Evolutionary conservation across 1,140 invertebrate species (phyloP).

Genomic region (Pseudomyrmex dendroicus): DNA sequence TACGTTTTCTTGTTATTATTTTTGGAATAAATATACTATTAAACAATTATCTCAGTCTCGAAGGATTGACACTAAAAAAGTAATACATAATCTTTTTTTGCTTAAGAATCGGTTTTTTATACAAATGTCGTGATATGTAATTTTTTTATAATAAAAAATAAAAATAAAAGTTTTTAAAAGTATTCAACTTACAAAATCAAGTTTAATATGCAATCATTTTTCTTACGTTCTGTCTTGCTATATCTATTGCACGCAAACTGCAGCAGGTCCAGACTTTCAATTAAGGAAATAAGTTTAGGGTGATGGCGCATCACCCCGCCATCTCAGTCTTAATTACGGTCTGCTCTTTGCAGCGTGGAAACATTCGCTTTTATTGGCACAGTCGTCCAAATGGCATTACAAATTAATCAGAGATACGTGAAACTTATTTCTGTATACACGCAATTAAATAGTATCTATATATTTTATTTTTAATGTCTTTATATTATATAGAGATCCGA

Average conservation of each 20-base stretch:
- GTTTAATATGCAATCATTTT: constrained; percentile 21
- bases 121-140: too few relatives aligned
- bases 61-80: too few relatives aligned
- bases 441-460: too few relatives aligned
- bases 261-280: constrained; percentile 49
- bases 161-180: neutral
- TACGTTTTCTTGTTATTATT: too few relatives aligned
- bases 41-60: too few relatives aligned
- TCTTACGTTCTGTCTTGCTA: neutral
- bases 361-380: constrained; percentile 57
- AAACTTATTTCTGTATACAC: neutral
- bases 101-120: too few relatives aligned
- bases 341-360: constrained; percentile 33
- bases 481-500: too few relatives aligned
- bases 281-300: constrained; percentile 62
- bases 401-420: constrained; percentile 31
- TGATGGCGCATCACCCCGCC: constrained; percentile 43
- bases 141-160: too few relatives aligned
- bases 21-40: too few relatives aligned
- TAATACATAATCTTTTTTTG: too few relatives aligned
- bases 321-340: constrained; percentile 56
- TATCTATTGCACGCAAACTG: constrained; percentile 18
- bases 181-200: neutral
- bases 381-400: constrained; percentile 37
- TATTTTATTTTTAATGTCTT: too few relatives aligned